Conservation (phyloP, 2,113 vertebrate genomes). For the Blennius ocellaris region DNA sequence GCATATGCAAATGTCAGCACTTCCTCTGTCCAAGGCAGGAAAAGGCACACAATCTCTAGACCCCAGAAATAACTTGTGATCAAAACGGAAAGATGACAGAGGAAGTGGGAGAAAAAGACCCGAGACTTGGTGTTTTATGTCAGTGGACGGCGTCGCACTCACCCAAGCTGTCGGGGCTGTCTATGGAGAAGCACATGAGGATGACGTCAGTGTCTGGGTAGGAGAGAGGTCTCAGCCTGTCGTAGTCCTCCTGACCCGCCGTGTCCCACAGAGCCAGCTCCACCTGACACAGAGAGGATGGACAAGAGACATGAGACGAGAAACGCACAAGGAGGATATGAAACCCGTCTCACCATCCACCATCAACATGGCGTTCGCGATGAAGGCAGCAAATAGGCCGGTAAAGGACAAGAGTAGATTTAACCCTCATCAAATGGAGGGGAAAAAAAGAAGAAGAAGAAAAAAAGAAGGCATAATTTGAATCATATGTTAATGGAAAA, state of each 20-base stretch:
- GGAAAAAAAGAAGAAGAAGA: too few species aligned
- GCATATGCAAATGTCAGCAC: conserved; percentile 5
- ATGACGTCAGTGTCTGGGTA: conserved; percentile 88
- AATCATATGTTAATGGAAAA: too few species aligned
- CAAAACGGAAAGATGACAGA: conserved; percentile 5
- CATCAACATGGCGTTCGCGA: not conserved
- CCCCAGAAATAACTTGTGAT: conserved; percentile 7
- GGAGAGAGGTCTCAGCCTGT: conserved; percentile 86
- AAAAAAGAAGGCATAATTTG: not conserved
- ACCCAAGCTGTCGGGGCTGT: conserved; percentile 93
- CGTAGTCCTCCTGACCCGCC: conserved; percentile 87
- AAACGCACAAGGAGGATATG: not conserved
- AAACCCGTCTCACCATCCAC: not conserved
- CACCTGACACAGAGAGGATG: conserved; percentile 68
- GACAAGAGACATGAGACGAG: not conserved
- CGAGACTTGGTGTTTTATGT: not conserved
- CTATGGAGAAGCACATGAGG: conserved; percentile 88
- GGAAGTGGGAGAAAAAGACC: not conserved
- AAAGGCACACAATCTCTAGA: conserved; percentile 9
- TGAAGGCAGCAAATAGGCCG: not conserved
- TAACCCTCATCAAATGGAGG: not conserved
- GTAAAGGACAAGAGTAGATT: not conserved
- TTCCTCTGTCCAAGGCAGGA: conserved; percentile 2
- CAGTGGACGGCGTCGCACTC: conserved; percentile 48
- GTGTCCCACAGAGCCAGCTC: conserved; percentile 88